Conservation (phyloP, 2,113 vertebrate species). For the Zingel zingel region DNA sequence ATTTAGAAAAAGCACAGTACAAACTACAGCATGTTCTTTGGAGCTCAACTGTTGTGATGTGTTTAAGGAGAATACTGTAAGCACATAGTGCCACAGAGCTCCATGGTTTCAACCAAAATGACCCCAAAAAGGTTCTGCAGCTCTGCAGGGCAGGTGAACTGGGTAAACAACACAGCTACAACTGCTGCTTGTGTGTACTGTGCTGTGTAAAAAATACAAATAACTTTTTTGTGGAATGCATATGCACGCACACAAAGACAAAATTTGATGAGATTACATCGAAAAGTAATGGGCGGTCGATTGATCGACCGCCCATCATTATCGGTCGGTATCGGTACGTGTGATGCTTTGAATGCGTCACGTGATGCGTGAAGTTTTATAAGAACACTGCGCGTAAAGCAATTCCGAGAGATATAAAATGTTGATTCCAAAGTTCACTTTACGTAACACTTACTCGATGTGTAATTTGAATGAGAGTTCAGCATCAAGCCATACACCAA, state of each 20-base stretch:
- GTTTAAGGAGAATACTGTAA: constrained; percentile 10
- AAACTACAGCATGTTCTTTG: neutral
- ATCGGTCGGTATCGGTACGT: no score
- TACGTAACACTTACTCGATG: no score
- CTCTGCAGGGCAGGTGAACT: constrained; percentile 35
- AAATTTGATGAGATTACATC: neutral
- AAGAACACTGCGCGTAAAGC: no score
- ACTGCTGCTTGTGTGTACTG: neutral
- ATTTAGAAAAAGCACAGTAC: neutral
- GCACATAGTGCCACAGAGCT: neutral
- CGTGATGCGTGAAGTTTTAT: no score
- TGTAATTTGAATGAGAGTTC: no score
- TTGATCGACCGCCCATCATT: no score
- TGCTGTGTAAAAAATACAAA: neutral
- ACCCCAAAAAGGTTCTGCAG: constrained; percentile 40
- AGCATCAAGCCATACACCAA: no score
- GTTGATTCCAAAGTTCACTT: no score
- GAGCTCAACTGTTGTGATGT: neutral
- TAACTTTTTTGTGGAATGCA: neutral
- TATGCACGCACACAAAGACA: neutral
- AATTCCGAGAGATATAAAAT: no score
- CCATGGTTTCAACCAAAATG: constrained; percentile 4
- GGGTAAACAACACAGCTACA: constrained; percentile 14
- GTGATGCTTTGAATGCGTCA: no score
- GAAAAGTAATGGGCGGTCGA: no score